A percentile compares a stretch with the other conserved stretches of the same genome.
These are phyloP conservation scores for Clamator glandarius DNA, from an alignment of 2,797 vertebrate genomes.

Conservation along the genomic window DNA sequence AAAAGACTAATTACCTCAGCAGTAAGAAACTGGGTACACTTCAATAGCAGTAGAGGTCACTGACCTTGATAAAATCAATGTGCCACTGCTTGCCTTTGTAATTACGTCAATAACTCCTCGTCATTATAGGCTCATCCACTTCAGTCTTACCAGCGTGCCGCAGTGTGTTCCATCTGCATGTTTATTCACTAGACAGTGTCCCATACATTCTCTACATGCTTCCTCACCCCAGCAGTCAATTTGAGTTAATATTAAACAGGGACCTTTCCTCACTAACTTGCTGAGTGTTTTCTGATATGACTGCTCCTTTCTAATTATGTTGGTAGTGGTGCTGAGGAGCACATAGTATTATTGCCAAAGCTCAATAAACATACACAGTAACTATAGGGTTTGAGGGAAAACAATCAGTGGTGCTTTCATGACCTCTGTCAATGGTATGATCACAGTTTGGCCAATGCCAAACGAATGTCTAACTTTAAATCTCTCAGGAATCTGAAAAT, in stretches of 20 bases:
- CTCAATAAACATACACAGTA: conserved; percentile 56
- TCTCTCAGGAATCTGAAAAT: conserved; percentile 20
- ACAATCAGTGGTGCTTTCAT: conserved; percentile 9
- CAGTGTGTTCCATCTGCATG: background rate
- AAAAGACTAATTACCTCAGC: conserved; percentile 4
- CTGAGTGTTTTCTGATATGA: conserved; percentile 39
- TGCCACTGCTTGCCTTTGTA: conserved; percentile 10
- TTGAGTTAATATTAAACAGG: conserved; percentile 64
- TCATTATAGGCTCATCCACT: background rate
- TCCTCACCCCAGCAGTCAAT: conserved; percentile 24
- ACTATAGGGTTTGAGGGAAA: conserved; percentile 53
- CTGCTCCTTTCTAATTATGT: conserved; percentile 30
- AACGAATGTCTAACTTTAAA: conserved; percentile 44
- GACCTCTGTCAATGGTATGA: conserved; percentile 44
- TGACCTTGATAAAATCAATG: conserved; percentile 31
- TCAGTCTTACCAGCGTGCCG: background rate
- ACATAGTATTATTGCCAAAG: conserved; percentile 19
- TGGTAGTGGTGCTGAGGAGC: conserved; percentile 49
- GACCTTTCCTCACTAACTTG: conserved; percentile 33
- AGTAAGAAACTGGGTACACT: conserved; percentile 21
- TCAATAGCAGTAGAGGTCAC: background rate
- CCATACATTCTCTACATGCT: conserved; percentile 30
- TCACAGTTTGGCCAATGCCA: conserved; percentile 14
- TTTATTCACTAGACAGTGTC: conserved; percentile 20
- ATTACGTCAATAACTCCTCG: conserved; percentile 54